A percentile compares a stretch with the other conserved stretches of the same genome.
Conservation (phyloP, 2,888 invertebrate species). For the Spisula solida region DNA sequence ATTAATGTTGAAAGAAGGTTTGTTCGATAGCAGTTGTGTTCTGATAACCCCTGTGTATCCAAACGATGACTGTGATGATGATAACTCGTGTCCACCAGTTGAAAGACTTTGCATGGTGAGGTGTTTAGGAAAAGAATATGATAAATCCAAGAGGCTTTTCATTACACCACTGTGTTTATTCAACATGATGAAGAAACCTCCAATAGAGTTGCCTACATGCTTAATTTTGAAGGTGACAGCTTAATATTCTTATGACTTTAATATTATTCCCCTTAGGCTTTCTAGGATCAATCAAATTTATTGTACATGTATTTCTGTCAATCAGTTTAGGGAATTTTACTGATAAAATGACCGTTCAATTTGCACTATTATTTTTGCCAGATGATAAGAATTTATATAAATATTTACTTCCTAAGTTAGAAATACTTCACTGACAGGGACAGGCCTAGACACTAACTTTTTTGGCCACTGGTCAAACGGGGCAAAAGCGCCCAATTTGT, state of each 20-base stretch:
- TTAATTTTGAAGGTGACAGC: slow-evolving; percentile 61
- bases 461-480: too few species aligned
- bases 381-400: too few species aligned
- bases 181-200: slow-evolving; percentile 77
- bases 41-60: slow-evolving; percentile 72
- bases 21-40: slow-evolving; percentile 82
- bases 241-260: neutral
- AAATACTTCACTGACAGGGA: too few species aligned
- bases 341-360: too few species aligned
- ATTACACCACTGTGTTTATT: slow-evolving; percentile 83
- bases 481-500: too few species aligned
- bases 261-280: neutral
- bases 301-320: too few species aligned
- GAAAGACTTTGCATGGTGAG: slow-evolving; percentile 78
- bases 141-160: slow-evolving; percentile 77
- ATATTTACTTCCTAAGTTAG: too few species aligned
- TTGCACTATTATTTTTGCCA: too few species aligned
- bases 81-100: slow-evolving; percentile 26
- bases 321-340: too few species aligned
- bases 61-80: slow-evolving; percentile 53
- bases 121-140: slow-evolving; percentile 76
- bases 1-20: slow-evolving; percentile 78
- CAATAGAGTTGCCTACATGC: slow-evolving; percentile 53
- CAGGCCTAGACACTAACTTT: too few species aligned
- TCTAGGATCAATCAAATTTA: too few species aligned